Percentiles rank a stretch among this genome's conserved stretches.
These are phyloP conservation scores for Picus viridis DNA, from an alignment of 2,797 vertebrate species.

Conservation along the genomic window DNA sequence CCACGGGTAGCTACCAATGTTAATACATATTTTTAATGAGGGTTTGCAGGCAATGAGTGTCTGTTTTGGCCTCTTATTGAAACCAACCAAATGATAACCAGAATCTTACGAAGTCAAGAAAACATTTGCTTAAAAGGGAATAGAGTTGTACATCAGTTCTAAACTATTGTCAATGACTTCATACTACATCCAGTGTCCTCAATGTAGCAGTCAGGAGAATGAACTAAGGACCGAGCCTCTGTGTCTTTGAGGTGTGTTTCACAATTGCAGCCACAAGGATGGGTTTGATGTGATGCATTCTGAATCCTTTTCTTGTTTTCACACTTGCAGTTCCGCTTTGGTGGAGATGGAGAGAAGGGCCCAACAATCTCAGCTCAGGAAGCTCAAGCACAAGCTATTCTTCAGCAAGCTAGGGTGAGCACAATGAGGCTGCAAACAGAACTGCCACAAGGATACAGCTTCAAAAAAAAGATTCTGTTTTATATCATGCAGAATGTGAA, in stretches of 20 bases:
- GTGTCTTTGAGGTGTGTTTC: not conserved
- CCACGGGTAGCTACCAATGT: not conserved
- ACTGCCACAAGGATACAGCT: not conserved
- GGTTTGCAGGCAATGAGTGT: not conserved
- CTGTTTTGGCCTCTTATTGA: not conserved
- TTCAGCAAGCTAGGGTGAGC: conserved; percentile 96
- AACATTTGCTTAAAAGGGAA: not conserved
- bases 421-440: not conserved
- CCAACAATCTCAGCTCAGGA: conserved; percentile 94
- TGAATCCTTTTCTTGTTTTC: not conserved
- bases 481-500: not conserved
- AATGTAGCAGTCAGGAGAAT: not conserved
- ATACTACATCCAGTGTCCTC: not conserved
- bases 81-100: not conserved
- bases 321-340: conserved; percentile 91
- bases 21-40: not conserved
- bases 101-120: not conserved
- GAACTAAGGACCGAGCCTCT: not conserved
- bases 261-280: not conserved
- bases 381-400: conserved; percentile 98
- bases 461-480: not conserved
- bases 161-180: not conserved
- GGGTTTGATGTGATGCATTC: not conserved
- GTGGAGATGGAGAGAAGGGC: conserved; percentile 93
- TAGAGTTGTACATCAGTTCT: not conserved